Evolutionary conservation across 2,113 vertebrate genomes (phyloP), one percentile per base, ranked within the genome.

Genomic region (Callipepla squamata): DNA sequence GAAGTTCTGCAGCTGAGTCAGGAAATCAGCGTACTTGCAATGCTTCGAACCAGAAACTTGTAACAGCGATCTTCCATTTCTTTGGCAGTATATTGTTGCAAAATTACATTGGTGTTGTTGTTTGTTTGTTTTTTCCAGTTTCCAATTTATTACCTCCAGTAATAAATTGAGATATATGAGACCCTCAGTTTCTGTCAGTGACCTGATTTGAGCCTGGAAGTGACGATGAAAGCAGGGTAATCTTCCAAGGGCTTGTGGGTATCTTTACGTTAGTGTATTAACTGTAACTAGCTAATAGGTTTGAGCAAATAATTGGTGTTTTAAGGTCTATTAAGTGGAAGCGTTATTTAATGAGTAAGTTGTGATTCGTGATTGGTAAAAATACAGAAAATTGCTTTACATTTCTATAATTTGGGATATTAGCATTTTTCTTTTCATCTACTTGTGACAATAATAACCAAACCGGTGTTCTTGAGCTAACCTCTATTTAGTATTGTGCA

Each of bases 61-160:
- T 0, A 36, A 26, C 7, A 38, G 19, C 13, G 47, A 1, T 34
- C 15, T 6, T 66, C 36, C 8, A 3, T 91, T 90, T 53, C 23
- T 74, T 67, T 34, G 68, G 70, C 48, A 34, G 6, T 22, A 7
- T 34, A 7, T 26, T 9, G 47, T 3, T 4, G 13, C 34, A 75
- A 47, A 61, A 8, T 11, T 16, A 0, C 17, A 11, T 28, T 22
- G 16, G 2, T 7, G 51, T 28, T 28, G 15, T 36, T 36, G 36
- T 11, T 40, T 40, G 4, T 3, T 53, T 28, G 7, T 1, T 36
- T 2, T 15, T 14, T 15, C 1, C 30, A 40, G 55, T 32, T 36
- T 36, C 36, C 36, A 36, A 36, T 36, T 36, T 7, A 36, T 36
- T 36, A 36, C 16, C 10, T 14, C 16, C 16, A 11, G 45, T 66